phyloP scores from a whole-genome alignment of 2,797 vertebrate species.

The Neostethus bicornis region DNA sequence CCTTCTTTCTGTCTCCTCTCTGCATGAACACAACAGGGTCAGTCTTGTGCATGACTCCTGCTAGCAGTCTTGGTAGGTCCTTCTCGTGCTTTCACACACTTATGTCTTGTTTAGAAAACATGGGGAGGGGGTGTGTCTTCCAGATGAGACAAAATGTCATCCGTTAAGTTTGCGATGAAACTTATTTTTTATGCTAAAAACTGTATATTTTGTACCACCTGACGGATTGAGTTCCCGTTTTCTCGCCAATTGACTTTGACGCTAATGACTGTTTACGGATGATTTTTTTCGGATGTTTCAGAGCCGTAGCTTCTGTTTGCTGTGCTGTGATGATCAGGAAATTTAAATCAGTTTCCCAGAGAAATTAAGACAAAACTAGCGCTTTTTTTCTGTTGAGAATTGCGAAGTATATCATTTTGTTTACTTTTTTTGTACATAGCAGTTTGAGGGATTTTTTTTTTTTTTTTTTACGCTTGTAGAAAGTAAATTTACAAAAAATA shows the following conservation, averaged over 20 bases:
- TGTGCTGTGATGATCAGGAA: constrained; percentile 72
- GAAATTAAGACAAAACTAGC: constrained; percentile 29
- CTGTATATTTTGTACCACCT: constrained; percentile 53
- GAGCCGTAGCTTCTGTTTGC: constrained; percentile 65
- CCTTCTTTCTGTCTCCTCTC: constrained; percentile 79
- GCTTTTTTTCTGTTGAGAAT: constrained; percentile 33
- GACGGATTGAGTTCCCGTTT: constrained; percentile 30
- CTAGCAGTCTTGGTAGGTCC: constrained; percentile 99
- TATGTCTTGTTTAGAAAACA: constrained; percentile 31
- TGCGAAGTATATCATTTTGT: constrained; percentile 9
- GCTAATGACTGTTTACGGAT: constrained; percentile 38
- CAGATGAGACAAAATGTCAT: constrained; percentile 65
- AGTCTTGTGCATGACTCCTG: constrained; percentile 99
- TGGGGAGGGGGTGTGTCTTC: constrained; percentile 31
- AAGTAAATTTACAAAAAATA: too few species aligned
- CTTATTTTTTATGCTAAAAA: constrained; percentile 1
- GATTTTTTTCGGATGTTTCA: constrained; percentile 39
- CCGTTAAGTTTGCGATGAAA: not conserved
- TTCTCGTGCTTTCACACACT: constrained; percentile 45
- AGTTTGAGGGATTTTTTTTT: too few species aligned
- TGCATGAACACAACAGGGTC: constrained; percentile 96
- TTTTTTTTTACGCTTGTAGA: too few species aligned
- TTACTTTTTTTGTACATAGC: too few species aligned
- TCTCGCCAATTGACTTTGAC: constrained; percentile 32
- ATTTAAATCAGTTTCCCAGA: constrained; percentile 81